phyloP scores from a whole-genome alignment of 2,113 vertebrate species.

The Hystrix cristata region DNA sequence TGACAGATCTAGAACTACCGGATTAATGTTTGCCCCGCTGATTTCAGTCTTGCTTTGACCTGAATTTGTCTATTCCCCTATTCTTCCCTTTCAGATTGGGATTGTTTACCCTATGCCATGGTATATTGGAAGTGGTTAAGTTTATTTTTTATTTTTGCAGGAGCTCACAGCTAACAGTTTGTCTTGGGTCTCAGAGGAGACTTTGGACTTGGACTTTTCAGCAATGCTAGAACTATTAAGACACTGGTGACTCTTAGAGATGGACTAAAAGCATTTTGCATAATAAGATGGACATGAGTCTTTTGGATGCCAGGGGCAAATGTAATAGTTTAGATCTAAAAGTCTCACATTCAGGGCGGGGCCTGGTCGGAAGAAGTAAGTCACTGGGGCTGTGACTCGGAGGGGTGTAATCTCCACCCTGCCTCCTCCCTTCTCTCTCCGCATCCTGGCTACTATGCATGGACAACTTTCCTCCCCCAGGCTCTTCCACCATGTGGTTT shows the following conservation, averaged over 20 bases:
- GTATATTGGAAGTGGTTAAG: not conserved
- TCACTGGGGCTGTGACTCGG: not conserved
- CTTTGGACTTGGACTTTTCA: not conserved
- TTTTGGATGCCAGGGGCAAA: not conserved
- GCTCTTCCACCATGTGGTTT: not conserved
- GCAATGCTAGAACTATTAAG: not conserved
- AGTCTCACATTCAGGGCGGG: not conserved
- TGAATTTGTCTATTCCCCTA: not conserved
- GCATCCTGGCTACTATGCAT: not conserved
- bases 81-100: not conserved
- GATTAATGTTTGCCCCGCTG: not conserved
- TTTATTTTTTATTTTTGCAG: not conserved
- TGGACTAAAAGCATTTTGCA: not conserved
- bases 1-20: not conserved
- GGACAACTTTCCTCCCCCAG: not conserved
- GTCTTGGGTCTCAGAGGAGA: not conserved
- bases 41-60: not conserved
- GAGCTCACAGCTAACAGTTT: not conserved
- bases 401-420: not conserved
- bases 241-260: not conserved
- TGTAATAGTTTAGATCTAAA: not conserved
- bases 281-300: not conserved
- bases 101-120: not conserved
- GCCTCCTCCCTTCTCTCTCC: not conserved
- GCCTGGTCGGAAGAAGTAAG: not conserved